These are phyloP conservation scores for Agelas oroides DNA, from an alignment of 37 sponge, comb jelly and placozoan genomes.

Conservation along the genomic window DNA sequence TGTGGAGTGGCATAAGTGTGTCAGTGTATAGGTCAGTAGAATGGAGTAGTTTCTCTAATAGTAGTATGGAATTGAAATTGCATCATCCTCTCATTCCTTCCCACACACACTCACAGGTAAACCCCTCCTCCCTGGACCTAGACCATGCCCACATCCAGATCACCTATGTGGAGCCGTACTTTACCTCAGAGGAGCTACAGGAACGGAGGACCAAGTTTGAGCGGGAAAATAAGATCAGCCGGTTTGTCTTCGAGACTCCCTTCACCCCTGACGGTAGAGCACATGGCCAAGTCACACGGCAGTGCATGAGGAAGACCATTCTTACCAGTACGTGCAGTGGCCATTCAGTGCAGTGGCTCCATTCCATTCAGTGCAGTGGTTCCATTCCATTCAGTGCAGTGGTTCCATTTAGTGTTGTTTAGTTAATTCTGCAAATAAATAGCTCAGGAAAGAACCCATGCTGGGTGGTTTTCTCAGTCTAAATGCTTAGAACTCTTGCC, in stretches of 20 bases:
- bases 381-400: too few relatives aligned
- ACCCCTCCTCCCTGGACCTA: conserved; percentile 52
- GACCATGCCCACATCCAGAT: conserved; percentile 89
- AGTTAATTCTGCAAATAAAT: not conserved
- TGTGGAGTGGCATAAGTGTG: too few relatives aligned
- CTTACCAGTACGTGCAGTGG: conserved; percentile 78
- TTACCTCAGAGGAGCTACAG: conserved; percentile 64
- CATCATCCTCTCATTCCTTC: too few relatives aligned
- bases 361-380: too few relatives aligned
- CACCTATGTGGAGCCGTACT: conserved; percentile 90
- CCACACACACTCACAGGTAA: conserved; percentile 57
- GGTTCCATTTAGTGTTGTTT: too few relatives aligned
- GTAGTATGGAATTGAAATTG: too few relatives aligned
- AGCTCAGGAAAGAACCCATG: not conserved
- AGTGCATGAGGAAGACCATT: conserved; percentile 90
- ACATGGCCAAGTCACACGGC: conserved; percentile 66
- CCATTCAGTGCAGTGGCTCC: too few relatives aligned
- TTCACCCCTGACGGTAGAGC: conserved; percentile 83
- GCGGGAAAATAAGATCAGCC: conserved; percentile 67
- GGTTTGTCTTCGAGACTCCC: conserved; percentile 90
- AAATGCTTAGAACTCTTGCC: too few relatives aligned
- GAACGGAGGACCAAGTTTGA: conserved; percentile 88
- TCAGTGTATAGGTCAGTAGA: too few relatives aligned
- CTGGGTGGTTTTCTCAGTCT: too few relatives aligned
- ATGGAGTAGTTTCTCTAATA: too few relatives aligned